A percentile compares a stretch with the other conserved stretches of the same genome.
phyloP scores from a whole-genome alignment of 35 echinoderm and acorn worm genomes.

The Stichopus chloronotus region DNA sequence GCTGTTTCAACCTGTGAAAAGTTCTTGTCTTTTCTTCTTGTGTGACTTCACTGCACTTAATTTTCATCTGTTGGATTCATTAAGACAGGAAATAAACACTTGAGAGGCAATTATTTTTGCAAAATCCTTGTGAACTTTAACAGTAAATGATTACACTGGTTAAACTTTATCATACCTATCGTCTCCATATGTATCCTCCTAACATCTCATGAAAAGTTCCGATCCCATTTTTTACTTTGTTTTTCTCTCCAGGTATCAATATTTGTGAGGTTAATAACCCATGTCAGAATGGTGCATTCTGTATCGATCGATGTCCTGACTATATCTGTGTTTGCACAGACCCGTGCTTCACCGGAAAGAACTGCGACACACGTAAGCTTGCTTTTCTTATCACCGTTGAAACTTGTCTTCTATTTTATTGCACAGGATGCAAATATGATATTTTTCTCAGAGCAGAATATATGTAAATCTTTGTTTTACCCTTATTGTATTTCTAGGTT shows the following conservation, averaged over 20 bases:
- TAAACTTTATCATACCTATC: background rate
- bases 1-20: too few species aligned
- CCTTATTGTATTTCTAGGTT: too few species aligned
- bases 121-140: too few species aligned
- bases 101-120: too few species aligned
- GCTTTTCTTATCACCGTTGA: background rate
- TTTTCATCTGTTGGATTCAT: too few species aligned
- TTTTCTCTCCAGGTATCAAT: constrained; percentile 22
- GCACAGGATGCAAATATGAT: too few species aligned
- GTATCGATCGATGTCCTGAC: constrained; percentile 52
- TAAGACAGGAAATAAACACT: too few species aligned
- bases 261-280: constrained; percentile 33
- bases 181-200: background rate
- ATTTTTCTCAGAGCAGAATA: too few species aligned
- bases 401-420: too few species aligned
- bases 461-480: too few species aligned
- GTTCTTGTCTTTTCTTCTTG: too few species aligned
- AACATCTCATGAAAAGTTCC: background rate
- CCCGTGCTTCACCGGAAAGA: constrained; percentile 71
- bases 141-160: background rate
- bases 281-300: constrained; percentile 77
- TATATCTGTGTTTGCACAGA: constrained; percentile 67
- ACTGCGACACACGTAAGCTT: constrained; percentile 77
- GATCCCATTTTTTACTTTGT: background rate
- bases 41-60: too few species aligned